Evolutionary conservation across 2,113 vertebrate species (phyloP).

Genomic region (Myocastor coypus): DNA sequence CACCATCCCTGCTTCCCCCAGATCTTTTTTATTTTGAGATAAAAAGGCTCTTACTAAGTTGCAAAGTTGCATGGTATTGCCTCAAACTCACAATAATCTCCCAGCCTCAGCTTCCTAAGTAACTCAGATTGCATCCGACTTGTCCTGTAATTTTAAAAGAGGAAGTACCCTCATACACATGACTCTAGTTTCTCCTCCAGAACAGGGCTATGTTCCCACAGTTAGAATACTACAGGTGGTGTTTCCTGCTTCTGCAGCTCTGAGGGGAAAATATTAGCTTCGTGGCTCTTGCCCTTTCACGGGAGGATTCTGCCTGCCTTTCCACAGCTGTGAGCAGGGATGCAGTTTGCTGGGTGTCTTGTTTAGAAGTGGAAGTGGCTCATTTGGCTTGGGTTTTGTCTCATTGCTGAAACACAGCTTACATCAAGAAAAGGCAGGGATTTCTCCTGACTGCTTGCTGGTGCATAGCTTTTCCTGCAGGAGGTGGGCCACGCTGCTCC

Average conservation of each 20-base stretch:
- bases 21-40: background rate
- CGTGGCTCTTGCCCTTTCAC: background rate
- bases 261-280: background rate
- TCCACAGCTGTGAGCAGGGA: background rate
- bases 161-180: background rate
- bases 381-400: conserved; percentile 44
- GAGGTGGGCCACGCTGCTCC: conserved; percentile 16
- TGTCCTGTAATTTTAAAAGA: conserved; percentile 15
- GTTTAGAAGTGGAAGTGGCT: conserved; percentile 18
- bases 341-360: background rate
- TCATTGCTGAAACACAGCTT: conserved; percentile 37
- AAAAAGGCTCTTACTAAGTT: background rate
- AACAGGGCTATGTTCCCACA: background rate
- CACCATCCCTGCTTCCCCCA: too few relatives aligned
- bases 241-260: background rate
- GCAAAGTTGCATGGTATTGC: background rate
- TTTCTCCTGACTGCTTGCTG: conserved; percentile 14
- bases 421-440: conserved; percentile 25
- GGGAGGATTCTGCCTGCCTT: background rate
- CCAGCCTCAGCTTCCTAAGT: background rate
- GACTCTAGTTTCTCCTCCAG: background rate
- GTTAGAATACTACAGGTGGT: background rate
- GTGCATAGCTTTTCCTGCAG: conserved; percentile 20
- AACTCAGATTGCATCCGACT: background rate
- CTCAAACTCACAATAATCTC: background rate